Conservation (phyloP, 1,140 invertebrate genomes). For the Cyphomyrmex costatus region DNA sequence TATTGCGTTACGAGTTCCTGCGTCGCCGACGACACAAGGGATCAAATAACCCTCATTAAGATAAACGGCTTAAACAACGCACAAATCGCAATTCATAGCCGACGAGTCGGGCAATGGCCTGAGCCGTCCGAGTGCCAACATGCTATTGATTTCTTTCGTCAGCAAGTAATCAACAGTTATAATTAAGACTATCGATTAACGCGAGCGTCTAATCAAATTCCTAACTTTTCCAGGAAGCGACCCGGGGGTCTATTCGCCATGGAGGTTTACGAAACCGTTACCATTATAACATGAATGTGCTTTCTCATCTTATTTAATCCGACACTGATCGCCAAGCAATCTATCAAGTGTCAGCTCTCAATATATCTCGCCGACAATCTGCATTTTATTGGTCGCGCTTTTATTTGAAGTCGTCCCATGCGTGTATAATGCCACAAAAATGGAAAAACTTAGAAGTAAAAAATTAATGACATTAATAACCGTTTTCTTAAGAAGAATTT, state of each 20-base stretch:
- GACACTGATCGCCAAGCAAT: slow-evolving; percentile 62
- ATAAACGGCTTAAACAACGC: slow-evolving; percentile 73
- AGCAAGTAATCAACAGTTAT: slow-evolving; percentile 17
- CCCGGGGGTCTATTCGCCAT: background rate
- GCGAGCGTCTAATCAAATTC: slow-evolving; percentile 46
- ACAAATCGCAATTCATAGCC: slow-evolving; percentile 43
- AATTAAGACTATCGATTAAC: slow-evolving; percentile 57
- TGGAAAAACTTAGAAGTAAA: background rate
- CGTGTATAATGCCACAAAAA: slow-evolving; percentile 19
- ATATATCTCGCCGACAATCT: slow-evolving; percentile 56
- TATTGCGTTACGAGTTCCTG: slow-evolving; percentile 72
- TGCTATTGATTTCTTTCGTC: slow-evolving; percentile 57
- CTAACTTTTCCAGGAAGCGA: slow-evolving; percentile 55
- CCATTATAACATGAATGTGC: slow-evolving; percentile 49
- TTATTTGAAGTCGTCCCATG: slow-evolving; percentile 30
- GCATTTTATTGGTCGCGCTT: slow-evolving; percentile 57
- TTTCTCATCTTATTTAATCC: slow-evolving; percentile 63
- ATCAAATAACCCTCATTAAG: slow-evolving; percentile 77
- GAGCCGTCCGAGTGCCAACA: slow-evolving; percentile 4
- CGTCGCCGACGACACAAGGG: slow-evolving; percentile 71
- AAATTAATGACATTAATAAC: background rate
- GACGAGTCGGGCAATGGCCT: slow-evolving; percentile 40
- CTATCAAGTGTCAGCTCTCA: slow-evolving; percentile 62
- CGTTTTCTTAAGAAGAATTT: background rate
- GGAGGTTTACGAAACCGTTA: slow-evolving; percentile 56